These are phyloP conservation scores for Calameuta pallipes DNA, from an alignment of 2,888 invertebrate genomes.

Conservation along the genomic window DNA sequence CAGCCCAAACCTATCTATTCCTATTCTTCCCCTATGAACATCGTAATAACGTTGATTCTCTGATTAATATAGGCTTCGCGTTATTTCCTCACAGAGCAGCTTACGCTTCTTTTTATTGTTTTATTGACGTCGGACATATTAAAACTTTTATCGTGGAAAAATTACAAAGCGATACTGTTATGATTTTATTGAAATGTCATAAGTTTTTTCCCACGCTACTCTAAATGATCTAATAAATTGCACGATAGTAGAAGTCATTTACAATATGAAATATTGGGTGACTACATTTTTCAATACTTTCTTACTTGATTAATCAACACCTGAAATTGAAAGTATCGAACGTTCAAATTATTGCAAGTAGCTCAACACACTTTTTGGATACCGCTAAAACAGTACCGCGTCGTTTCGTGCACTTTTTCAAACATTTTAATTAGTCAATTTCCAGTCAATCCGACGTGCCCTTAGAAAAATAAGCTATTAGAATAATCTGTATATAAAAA, in stretches of 20 bases:
- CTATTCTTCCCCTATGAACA: background rate
- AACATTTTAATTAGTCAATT: slow-evolving; percentile 29
- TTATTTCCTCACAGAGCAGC: background rate
- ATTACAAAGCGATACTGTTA: background rate
- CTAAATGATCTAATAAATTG: background rate
- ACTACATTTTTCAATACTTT: background rate
- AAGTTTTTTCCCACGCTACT: background rate
- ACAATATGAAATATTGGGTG: background rate
- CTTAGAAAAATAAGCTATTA: slow-evolving; percentile 16
- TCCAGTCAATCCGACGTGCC: slow-evolving; percentile 40
- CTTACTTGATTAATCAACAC: background rate
- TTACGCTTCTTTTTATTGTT: background rate
- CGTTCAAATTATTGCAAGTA: background rate
- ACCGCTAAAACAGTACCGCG: background rate
- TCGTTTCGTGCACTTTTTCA: background rate
- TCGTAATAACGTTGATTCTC: background rate
- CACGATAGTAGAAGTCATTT: background rate
- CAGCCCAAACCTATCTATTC: slow-evolving; percentile 12
- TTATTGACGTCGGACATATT: background rate
- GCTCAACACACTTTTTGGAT: background rate
- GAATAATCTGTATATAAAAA: background rate
- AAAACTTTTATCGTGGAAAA: background rate
- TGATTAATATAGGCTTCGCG: background rate
- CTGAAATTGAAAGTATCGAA: background rate
- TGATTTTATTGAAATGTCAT: background rate